Evolutionary conservation across 2,113 vertebrate genomes (phyloP), one percentile per base, ranked within the genome.

Genomic region (Sapajus apella): DNA sequence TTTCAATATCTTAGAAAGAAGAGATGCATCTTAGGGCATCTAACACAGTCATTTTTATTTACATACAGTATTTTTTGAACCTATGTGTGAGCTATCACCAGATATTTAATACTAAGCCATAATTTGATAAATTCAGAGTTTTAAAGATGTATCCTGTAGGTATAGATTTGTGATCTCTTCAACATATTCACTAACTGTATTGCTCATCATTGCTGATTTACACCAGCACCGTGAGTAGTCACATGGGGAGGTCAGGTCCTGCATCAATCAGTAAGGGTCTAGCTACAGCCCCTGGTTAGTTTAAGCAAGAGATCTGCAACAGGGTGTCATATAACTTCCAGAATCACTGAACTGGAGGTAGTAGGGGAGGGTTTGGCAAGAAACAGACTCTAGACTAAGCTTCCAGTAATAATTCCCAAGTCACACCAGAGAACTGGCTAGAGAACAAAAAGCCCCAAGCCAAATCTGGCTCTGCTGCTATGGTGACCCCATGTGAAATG

Each of bases 351-450:
- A 45, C 30, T 64, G 1, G 43, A 23, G 20, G 25, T 17, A 27
- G 4, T 12, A 37, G 45, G 17, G 70, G 20, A 73, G n/a, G 16
- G 17, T 55, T 55, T 79, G 93, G 47, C 77, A 87, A 92, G 91
- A 73, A 84, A 56, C 16, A 18, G 21, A 75, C 66, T 73, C 37
- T 32, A 88, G 77, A 40, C 77, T 79, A 27, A 76, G 66, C 45
- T 82, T 81, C 73, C 27, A 86, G 79, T 61, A 82, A 37, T 47
- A 77, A 77, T 82, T 92, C 35, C 72, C 96, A 91, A 95, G 52
- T 87, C 82, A 72, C 66, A 73, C 21, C 30, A 45, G 35, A 85
- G 18, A 52, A 94, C 20, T 40, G 21, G 16, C 58, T 45, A 20
- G 58, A 82, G 20, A 80, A 87, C 12, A 79, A 47, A 16, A 85